Evolutionary conservation across 2,797 vertebrate species (phyloP).

Genomic region (Rhinogobio ventralis): DNA sequence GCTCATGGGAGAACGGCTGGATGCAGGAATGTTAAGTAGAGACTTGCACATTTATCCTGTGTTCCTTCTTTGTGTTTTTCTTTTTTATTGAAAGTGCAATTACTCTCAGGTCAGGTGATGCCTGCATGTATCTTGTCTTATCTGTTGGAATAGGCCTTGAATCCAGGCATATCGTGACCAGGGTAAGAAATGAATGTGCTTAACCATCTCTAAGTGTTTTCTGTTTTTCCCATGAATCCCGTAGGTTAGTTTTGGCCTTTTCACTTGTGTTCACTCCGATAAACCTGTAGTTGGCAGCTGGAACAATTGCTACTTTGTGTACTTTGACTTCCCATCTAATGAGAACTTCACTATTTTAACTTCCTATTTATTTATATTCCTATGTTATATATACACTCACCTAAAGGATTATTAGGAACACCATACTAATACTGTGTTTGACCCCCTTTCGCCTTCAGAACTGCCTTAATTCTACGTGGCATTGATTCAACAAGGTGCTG

Average conservation of each 20-base stretch:
- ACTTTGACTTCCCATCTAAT: neutral
- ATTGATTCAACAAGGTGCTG: too few relatives aligned
- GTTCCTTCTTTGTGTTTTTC: neutral
- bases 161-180: neutral
- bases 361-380: neutral
- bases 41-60: slow-evolving; percentile 22
- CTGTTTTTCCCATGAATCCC: neutral
- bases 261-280: neutral
- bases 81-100: neutral
- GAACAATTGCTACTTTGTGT: neutral
- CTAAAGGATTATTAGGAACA: too few relatives aligned
- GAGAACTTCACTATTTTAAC: neutral
- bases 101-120: neutral
- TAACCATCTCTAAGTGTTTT: too few relatives aligned
- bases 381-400: too few relatives aligned
- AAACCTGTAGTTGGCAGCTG: neutral
- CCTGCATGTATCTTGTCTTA: neutral
- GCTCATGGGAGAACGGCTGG: slow-evolving; percentile 42
- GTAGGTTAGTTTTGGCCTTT: neutral
- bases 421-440: too few relatives aligned
- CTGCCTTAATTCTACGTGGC: too few relatives aligned
- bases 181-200: neutral
- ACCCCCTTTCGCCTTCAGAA: too few relatives aligned
- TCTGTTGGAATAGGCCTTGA: neutral
- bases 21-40: slow-evolving; percentile 51